phyloP scores from a whole-genome alignment of 2,113 vertebrate species.

The Hymenochirus boettgeri region DNA sequence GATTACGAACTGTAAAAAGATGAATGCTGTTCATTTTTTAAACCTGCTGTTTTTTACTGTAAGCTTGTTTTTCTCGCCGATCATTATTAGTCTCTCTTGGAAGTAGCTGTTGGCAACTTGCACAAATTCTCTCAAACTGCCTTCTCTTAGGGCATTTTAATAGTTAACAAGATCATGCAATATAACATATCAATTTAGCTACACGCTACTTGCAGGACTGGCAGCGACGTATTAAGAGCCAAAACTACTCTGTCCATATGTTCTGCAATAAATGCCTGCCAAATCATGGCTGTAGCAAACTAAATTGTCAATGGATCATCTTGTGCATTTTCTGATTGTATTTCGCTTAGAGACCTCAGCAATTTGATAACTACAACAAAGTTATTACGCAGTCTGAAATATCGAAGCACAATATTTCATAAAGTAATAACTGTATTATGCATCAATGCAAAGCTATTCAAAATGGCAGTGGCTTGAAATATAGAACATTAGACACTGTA shows the following conservation, averaged over 20 bases:
- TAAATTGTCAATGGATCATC: slow-evolving; percentile 39
- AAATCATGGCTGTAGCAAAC: slow-evolving; percentile 19
- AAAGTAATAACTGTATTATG: slow-evolving; percentile 40
- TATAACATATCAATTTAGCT: slow-evolving; percentile 34
- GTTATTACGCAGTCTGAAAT: slow-evolving; percentile 36
- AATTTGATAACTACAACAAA: slow-evolving; percentile 26
- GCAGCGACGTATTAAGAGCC: slow-evolving; percentile 4
- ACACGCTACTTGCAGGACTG: slow-evolving; percentile 1
- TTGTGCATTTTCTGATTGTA: slow-evolving; percentile 29
- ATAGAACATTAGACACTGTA: slow-evolving; percentile 26
- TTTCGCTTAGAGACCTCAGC: slow-evolving; percentile 28
- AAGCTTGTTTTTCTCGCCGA: no score
- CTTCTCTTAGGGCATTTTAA: slow-evolving; percentile 6
- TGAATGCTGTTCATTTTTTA: neutral
- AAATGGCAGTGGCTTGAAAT: slow-evolving; percentile 33
- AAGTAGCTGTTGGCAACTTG: neutral
- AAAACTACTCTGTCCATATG: slow-evolving; percentile 27
- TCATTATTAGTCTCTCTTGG: no score
- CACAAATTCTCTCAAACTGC: neutral
- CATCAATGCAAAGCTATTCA: slow-evolving; percentile 35
- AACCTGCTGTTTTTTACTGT: no score
- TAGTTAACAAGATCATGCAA: slow-evolving; percentile 24
- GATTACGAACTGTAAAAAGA: neutral
- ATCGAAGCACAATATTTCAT: slow-evolving; percentile 35
- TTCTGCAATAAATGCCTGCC: slow-evolving; percentile 33